Conservation (phyloP, 2,797 vertebrate species). For the Premnoplex brunnescens region DNA sequence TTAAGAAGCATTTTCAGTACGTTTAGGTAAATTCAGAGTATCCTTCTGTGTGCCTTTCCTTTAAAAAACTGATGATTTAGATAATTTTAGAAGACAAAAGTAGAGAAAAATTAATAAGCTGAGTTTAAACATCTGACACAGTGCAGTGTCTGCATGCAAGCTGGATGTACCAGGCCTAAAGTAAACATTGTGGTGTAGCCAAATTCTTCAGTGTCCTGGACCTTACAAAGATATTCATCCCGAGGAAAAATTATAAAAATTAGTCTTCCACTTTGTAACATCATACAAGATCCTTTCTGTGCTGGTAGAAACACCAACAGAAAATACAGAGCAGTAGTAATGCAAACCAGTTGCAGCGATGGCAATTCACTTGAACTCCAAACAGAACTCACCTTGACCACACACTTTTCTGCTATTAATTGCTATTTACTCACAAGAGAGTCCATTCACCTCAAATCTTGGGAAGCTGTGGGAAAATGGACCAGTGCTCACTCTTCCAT, state of each 20-base stretch:
- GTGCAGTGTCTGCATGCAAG: not conserved
- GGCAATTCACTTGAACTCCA: not conserved
- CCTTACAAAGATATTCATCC: not conserved
- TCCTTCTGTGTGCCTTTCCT: not conserved
- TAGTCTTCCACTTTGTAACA: not conserved
- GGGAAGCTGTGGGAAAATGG: not conserved
- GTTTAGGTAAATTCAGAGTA: not conserved
- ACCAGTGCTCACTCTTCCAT: not conserved
- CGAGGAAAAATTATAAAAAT: not conserved
- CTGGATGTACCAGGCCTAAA: not conserved
- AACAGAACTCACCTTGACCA: not conserved
- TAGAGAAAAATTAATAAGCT: not conserved
- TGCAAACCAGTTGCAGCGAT: accelerated
- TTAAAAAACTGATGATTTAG: not conserved
- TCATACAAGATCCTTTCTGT: not conserved
- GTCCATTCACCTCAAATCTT: not conserved
- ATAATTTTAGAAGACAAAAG: not conserved
- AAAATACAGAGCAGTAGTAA: not conserved
- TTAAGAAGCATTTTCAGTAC: not conserved
- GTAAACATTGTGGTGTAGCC: not conserved
- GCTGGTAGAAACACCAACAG: not conserved
- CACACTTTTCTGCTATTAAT: not conserved
- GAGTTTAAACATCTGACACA: not conserved
- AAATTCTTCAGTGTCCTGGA: not conserved
- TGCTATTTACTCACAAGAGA: not conserved